Percentiles rank a stretch among this genome's conserved stretches.
These are phyloP conservation scores for Cliona cf. orientalis DNA, from an alignment of 37 sponge, comb jelly and placozoan genomes.

Conservation along the genomic window DNA sequence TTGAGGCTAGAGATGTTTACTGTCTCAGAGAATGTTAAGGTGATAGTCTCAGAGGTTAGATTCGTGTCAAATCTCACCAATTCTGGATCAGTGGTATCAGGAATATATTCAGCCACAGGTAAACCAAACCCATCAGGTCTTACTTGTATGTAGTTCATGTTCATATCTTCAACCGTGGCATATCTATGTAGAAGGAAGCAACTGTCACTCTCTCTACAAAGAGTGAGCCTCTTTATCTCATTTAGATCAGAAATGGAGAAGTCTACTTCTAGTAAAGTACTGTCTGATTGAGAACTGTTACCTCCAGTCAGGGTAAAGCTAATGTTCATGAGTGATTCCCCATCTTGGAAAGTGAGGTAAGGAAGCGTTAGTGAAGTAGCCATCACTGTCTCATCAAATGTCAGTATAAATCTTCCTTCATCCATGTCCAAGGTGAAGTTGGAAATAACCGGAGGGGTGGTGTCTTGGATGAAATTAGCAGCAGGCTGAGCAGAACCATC, in stretches of 20 bases:
- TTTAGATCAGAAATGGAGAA: slow-evolving; percentile 71
- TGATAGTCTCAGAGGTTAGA: slow-evolving; percentile 70
- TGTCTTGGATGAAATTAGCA: slow-evolving; percentile 53
- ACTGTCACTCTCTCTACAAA: slow-evolving; percentile 68
- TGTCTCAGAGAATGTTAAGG: slow-evolving; percentile 87
- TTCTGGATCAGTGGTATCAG: slow-evolving; percentile 75
- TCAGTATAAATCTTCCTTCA: slow-evolving; percentile 50
- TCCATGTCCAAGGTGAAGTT: slow-evolving; percentile 85
- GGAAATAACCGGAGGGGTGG: slow-evolving; percentile 67
- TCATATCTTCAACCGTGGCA: slow-evolving; percentile 80
- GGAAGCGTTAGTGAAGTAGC: slow-evolving; percentile 59
- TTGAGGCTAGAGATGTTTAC: slow-evolving; percentile 85
- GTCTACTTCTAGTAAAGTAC: slow-evolving; percentile 60
- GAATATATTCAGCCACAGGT: slow-evolving; percentile 37
- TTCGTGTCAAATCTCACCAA: slow-evolving; percentile 75
- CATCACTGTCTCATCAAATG: slow-evolving; percentile 89
- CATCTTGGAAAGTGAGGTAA: slow-evolving; percentile 73
- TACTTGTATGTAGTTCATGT: slow-evolving; percentile 54
- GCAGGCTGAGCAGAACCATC: slow-evolving; percentile 67
- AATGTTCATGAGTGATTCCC: background rate
- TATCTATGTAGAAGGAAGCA: slow-evolving; percentile 69
- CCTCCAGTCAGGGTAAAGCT: slow-evolving; percentile 64
- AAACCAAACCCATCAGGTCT: slow-evolving; percentile 46
- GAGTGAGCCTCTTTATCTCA: slow-evolving; percentile 70
- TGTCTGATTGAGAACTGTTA: slow-evolving; percentile 46